Conservation (phyloP, 2,113 vertebrate genomes). For the Catharus minimus region DNA sequence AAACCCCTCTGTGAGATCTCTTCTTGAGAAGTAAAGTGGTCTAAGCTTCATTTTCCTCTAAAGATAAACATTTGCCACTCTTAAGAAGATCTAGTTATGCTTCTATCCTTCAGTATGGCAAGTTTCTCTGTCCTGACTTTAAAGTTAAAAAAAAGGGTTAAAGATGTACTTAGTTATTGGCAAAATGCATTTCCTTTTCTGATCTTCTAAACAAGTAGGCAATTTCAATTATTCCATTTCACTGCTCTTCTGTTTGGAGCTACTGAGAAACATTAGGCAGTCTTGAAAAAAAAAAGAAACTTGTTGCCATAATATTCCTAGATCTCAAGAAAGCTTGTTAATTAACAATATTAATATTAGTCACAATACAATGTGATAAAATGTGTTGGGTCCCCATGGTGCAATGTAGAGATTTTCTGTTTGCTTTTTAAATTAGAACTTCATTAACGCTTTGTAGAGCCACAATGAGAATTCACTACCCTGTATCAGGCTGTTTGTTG, state of each 20-base stretch:
- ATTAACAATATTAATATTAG: constrained; percentile 73
- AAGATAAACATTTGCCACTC: background rate
- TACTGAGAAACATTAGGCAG: constrained; percentile 26
- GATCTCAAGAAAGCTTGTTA: constrained; percentile 68
- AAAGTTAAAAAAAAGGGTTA: background rate
- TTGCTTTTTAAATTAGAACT: constrained; percentile 73
- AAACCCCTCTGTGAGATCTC: background rate
- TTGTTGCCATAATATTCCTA: constrained; percentile 49
- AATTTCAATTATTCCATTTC: constrained; percentile 23
- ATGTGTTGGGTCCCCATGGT: constrained; percentile 60
- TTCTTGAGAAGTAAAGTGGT: background rate
- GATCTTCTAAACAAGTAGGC: background rate
- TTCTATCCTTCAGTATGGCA: background rate
- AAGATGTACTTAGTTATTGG: background rate
- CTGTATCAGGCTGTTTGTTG: constrained; percentile 4
- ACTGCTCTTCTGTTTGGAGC: background rate
- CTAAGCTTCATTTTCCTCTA: background rate
- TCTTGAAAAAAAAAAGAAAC: background rate
- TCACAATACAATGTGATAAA: constrained; percentile 69
- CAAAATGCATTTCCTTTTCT: background rate
- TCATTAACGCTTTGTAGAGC: constrained; percentile 67
- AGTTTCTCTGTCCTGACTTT: accelerated
- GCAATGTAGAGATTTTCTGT: constrained; percentile 64
- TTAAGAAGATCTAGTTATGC: background rate
- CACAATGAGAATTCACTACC: constrained; percentile 61